Conservation (phyloP, 2,888 invertebrate genomes). For the Ptychoptera albimana region DNA sequence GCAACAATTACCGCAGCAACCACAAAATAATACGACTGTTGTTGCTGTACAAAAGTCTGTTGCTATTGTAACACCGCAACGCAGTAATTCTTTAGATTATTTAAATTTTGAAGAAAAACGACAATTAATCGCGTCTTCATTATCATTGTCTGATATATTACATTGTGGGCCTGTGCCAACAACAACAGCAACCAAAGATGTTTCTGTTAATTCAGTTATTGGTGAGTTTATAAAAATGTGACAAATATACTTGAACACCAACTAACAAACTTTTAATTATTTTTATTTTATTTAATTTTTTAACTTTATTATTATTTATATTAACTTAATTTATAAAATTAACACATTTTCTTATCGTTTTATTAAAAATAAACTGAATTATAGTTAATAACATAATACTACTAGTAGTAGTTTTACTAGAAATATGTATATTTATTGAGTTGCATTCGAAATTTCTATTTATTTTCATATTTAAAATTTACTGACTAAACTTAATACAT, state of each 20-base stretch:
- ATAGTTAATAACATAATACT: no score
- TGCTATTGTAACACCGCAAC: conserved; percentile 51
- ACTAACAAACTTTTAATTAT: no score
- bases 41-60: conserved; percentile 37
- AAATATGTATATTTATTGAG: no score
- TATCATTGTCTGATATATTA: conserved; percentile 73
- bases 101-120: conserved; percentile 84
- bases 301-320: no score
- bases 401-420: no score
- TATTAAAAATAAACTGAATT: no score
- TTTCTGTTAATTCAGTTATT: conserved; percentile 28
- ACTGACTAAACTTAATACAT: no score
- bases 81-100: conserved; percentile 76
- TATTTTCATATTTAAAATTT: no score
- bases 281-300: no score
- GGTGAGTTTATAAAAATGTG: conserved; percentile 18
- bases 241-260: conserved; percentile 10
- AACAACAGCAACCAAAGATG: conserved; percentile 30
- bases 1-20: conserved; percentile 14
- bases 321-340: no score
- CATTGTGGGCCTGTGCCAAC: conserved; percentile 47
- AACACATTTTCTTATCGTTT: no score
- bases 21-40: conserved; percentile 10
- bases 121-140: conserved; percentile 73
- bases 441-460: no score